Evolutionary conservation across 1,140 invertebrate genomes (phyloP).

Genomic region (Apis laboriosa): DNA sequence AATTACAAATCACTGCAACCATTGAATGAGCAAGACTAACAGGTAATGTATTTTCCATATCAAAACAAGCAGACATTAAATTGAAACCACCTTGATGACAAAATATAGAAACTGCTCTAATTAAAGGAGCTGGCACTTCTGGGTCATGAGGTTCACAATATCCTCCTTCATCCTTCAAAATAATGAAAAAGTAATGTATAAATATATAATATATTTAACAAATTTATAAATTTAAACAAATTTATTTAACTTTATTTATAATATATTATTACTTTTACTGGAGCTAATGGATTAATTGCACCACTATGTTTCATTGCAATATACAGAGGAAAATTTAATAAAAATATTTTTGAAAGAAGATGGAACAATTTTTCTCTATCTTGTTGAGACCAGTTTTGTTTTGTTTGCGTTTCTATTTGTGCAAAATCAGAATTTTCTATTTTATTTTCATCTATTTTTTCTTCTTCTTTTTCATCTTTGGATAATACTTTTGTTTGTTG

Average conservation of each 20-base stretch:
- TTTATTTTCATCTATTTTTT: conserved; percentile 65
- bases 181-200: conserved; percentile 19
- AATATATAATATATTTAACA: neutral
- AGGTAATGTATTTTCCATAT: conserved; percentile 89
- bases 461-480: conserved; percentile 66
- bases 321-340: conserved; percentile 95
- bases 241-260: neutral
- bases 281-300: conserved; percentile 75
- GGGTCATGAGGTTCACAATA: conserved; percentile 96
- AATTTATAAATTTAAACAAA: too few species aligned
- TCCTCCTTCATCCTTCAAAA: conserved; percentile 75
- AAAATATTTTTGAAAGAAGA: conserved; percentile 90
- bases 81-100: conserved; percentile 94
- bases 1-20: conserved; percentile 93
- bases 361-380: conserved; percentile 90
- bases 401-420: conserved; percentile 52
- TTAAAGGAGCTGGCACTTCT: conserved; percentile 93
- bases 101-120: conserved; percentile 94
- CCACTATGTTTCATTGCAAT: conserved; percentile 92
- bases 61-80: conserved; percentile 92
- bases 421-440: conserved; percentile 53
- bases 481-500: conserved; percentile 65
- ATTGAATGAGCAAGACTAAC: conserved; percentile 94
- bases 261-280: conserved; percentile 73
- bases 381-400: conserved; percentile 84